A percentile compares a stretch with the other conserved stretches of the same genome.
Evolutionary conservation across 2,888 invertebrate species (phyloP).

Genomic region (Drosophila borborema): DNA sequence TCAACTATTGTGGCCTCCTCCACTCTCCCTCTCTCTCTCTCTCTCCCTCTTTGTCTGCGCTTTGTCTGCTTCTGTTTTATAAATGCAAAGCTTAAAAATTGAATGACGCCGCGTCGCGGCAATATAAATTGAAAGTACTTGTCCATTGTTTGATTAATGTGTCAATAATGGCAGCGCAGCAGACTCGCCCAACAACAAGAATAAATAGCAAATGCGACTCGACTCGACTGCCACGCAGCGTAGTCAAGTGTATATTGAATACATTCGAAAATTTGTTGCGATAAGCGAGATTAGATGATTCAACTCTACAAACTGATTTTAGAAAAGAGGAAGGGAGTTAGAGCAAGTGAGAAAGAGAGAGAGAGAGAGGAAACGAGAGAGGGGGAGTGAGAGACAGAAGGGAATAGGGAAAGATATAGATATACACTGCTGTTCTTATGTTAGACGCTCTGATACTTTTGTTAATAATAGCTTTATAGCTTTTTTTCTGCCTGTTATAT

Average conservation of each 20-base stretch:
- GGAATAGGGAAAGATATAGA: too few relatives aligned
- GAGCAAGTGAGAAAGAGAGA: too few relatives aligned
- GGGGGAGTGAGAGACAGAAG: too few relatives aligned
- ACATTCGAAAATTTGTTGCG: conserved; percentile 16
- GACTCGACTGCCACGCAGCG: background rate
- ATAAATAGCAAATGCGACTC: conserved; percentile 11
- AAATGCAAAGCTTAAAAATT: conserved; percentile 59
- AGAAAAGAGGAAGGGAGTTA: background rate
- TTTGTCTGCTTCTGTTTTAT: conserved; percentile 58
- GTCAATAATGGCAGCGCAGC: conserved; percentile 68
- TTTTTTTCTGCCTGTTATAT: too few relatives aligned
- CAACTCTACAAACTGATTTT: conserved; percentile 1
- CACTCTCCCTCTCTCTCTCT: conserved; percentile 24
- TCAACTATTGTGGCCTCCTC: conserved; percentile 40
- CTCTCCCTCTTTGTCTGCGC: conserved; percentile 47
- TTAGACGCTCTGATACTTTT: too few relatives aligned
- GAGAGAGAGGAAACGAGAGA: too few relatives aligned
- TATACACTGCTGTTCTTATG: too few relatives aligned
- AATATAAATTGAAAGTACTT: conserved; percentile 80
- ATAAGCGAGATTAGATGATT: conserved; percentile 24
- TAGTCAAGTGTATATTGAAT: conserved; percentile 22
- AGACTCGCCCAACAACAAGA: conserved; percentile 9
- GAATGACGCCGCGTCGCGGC: conserved; percentile 59
- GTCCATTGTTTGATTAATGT: conserved; percentile 79
- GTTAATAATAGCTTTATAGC: too few relatives aligned